Evolutionary conservation across 64 coral and sea anemone species (phyloP).

Genomic region (Montipora sp.): DNA sequence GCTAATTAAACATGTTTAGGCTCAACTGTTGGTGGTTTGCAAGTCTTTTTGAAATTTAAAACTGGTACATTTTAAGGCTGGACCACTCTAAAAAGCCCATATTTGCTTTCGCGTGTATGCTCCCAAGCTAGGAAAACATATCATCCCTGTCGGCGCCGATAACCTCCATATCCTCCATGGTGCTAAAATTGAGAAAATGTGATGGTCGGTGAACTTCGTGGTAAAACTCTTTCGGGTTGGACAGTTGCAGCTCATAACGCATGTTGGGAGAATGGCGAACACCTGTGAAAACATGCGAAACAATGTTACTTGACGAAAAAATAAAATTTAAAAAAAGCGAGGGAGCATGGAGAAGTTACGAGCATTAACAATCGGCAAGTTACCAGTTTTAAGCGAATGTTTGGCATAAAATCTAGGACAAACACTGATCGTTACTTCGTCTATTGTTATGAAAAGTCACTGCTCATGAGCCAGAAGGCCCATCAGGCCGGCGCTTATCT

Average conservation of each 20-base stretch:
- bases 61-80: neutral
- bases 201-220: constrained; percentile 98
- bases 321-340: no score
- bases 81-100: neutral
- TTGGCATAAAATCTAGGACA: no score
- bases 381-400: no score
- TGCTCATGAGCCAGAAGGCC: no score
- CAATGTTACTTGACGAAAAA: no score
- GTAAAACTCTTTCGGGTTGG: constrained; percentile 99
- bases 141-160: constrained; percentile 95
- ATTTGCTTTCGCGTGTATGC: neutral
- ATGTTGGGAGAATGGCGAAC: constrained; percentile 99
- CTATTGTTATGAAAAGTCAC: no score
- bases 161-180: constrained; percentile 90
- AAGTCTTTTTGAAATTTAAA: neutral
- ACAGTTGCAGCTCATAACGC: constrained; percentile 93
- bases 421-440: no score
- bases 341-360: no score
- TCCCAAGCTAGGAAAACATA: constrained; percentile 57
- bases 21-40: neutral
- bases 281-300: constrained; percentile 52
- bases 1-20: no score
- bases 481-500: no score
- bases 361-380: no score
- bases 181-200: constrained; percentile 99